Percentiles rank a stretch among this genome's conserved stretches.
Evolutionary conservation across 2,888 invertebrate species (phyloP).

Genomic region (Aporophyla nigra): DNA sequence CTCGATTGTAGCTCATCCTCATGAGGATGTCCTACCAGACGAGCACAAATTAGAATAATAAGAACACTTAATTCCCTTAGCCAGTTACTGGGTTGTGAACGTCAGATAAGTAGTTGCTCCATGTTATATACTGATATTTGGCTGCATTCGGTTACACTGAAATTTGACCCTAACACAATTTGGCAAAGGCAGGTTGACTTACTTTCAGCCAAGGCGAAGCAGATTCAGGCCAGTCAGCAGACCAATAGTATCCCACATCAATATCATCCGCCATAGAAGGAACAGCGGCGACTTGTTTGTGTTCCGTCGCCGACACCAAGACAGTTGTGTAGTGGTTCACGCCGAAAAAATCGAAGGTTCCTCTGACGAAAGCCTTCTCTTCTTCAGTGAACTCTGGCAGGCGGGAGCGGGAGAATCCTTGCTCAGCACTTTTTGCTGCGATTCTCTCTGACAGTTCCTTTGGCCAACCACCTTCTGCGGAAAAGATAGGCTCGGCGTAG

Average conservation of each 20-base stretch:
- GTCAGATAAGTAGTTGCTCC: neutral
- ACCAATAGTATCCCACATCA: constrained; percentile 24
- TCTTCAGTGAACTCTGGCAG: constrained; percentile 85
- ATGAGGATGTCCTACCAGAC: neutral
- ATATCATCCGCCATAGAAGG: constrained; percentile 50
- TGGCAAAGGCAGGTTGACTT: neutral
- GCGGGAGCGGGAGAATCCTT: constrained; percentile 84
- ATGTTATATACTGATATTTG: neutral
- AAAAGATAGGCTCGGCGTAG: constrained; percentile 86
- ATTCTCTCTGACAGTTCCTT: constrained; percentile 69
- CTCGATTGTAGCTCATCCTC: neutral
- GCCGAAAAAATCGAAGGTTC: constrained; percentile 85
- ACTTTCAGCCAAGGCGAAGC: constrained; percentile 52
- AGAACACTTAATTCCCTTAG: constrained; percentile 19
- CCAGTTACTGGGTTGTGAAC: neutral
- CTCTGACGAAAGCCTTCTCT: constrained; percentile 78
- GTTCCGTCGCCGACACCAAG: constrained; percentile 69
- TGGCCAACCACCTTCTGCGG: constrained; percentile 87
- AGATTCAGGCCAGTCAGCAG: constrained; percentile 39
- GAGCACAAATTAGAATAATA: neutral
- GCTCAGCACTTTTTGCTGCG: constrained; percentile 82
- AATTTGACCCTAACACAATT: neutral
- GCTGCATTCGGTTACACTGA: neutral
- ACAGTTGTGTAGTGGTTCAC: constrained; percentile 93
- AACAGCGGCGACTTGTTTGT: neutral